Conservation (phyloP, 2,888 invertebrate species). For the Leptura quadrifasciata region DNA sequence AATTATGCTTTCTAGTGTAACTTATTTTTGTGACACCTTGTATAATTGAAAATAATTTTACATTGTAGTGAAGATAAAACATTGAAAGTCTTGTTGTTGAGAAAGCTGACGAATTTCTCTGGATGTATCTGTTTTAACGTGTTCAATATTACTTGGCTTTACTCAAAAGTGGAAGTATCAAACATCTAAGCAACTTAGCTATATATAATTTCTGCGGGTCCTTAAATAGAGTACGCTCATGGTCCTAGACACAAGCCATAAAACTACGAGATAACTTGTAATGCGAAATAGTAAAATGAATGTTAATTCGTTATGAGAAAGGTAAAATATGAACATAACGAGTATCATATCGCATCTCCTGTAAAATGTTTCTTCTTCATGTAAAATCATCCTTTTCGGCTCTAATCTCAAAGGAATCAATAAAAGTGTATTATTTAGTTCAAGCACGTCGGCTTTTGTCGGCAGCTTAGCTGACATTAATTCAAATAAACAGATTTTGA, state of each 20-base stretch:
- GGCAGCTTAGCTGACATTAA: slow-evolving; percentile 21
- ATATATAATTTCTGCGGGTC: no score
- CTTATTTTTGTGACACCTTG: no score
- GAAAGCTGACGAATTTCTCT: no score
- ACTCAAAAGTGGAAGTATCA: no score
- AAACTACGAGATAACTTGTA: neutral
- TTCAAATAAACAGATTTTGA: slow-evolving; percentile 24
- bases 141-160: no score
- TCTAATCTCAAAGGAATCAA: slow-evolving; percentile 51
- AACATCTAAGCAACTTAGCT: no score
- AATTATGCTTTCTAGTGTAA: no score
- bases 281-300: slow-evolving; percentile 1
- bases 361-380: slow-evolving; percentile 28
- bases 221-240: no score
- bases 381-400: slow-evolving; percentile 44
- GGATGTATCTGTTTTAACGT: no score
- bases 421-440: slow-evolving; percentile 35
- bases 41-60: no score
- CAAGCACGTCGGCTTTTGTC: slow-evolving; percentile 27
- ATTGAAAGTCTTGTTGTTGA: no score
- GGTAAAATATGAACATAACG: neutral
- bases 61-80: no score
- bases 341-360: slow-evolving; percentile 24
- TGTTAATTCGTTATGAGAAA: slow-evolving; percentile 13
- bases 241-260: neutral